Base-by-base conservation (phyloP, 2,888 invertebrate genomes). In the Chironomus tentans region DNA sequence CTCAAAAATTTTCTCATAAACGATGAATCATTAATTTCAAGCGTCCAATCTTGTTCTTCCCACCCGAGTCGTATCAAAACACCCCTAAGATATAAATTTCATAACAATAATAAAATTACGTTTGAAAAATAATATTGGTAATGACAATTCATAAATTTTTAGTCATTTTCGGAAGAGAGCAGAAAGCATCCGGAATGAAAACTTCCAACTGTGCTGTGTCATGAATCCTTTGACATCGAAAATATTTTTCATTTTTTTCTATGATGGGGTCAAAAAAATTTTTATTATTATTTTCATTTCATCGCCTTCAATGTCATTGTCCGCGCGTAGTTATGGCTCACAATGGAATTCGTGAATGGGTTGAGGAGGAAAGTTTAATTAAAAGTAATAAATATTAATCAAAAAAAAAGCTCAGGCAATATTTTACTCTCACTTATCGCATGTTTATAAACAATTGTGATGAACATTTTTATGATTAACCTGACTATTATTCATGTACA, bases 61-160 rank as follows among this genome's bases (percentile, higher is more conserved):
- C 50, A 50, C 50, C 7, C 56, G 21, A 65, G 24, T 22, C 65
- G 12, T 21, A 65, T 12, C 22, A 24, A 65, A 65, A 65, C 65
- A 24, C 65, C 65, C 65, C 65, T 65, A 13, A 65, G 24, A 65
- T 65, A 38, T 38, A 38, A 38, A 38, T 38, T 38, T 38, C 38
- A 38, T 38, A 38, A 10, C 38, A 65, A 46, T 69, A 69, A 69
- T 38, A 69, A 69, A 69, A 69, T 38, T 24, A 18, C 47, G 2
- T 69, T 28, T 69, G 46, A 28, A n/a, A 38, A 38, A 47, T 38
- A 47, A 70, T 47, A 47, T 70, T 47, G 46, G 22, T 47, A 47
- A 70, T 70, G 70, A 70, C 70, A 70, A 38, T 70, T 47, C 70
- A 48, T 70, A 70, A 47, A 48, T 22, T 68, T 68, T 46, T 21